Percentiles rank a stretch among this genome's conserved stretches.
Evolutionary conservation across 2,888 invertebrate genomes (phyloP).

Genomic region (Dermolepida albohirtum): DNA sequence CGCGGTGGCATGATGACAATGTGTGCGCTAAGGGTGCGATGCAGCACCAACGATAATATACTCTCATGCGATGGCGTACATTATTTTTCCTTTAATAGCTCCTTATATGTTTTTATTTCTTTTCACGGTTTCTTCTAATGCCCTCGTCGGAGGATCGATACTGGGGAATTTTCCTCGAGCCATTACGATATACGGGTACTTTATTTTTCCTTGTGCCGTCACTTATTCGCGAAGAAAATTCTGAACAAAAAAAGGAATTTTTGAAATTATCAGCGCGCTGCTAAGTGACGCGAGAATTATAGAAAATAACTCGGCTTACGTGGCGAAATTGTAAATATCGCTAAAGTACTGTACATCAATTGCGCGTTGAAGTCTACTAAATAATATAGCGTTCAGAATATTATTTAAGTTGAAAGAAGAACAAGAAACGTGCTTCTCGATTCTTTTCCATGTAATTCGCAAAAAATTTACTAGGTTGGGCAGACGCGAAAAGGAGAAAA

Average conservation of each 20-base stretch:
- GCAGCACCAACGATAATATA: slow-evolving; percentile 41
- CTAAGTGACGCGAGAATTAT: slow-evolving; percentile 18
- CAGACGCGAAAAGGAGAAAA: too few relatives aligned
- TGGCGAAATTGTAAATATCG: not conserved
- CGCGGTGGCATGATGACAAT: not conserved
- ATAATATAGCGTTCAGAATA: too few relatives aligned
- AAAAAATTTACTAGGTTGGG: too few relatives aligned
- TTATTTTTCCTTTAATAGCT: slow-evolving; percentile 53
- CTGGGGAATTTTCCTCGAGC: slow-evolving; percentile 12
- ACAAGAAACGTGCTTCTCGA: too few relatives aligned
- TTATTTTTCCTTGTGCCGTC: not conserved
- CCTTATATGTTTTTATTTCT: slow-evolving; percentile 53
- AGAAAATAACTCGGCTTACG: not conserved
- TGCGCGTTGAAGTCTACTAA: too few relatives aligned
- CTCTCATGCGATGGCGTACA: slow-evolving; percentile 49
- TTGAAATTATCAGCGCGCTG: not conserved
- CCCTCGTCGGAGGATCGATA: slow-evolving; percentile 46
- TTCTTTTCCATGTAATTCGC: too few relatives aligned
- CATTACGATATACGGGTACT: slow-evolving; percentile 21
- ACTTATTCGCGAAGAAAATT: not conserved
- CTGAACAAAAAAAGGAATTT: slow-evolving; percentile 1
- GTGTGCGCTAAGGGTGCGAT: not conserved
- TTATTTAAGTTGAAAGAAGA: too few relatives aligned
- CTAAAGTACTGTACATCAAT: not conserved
- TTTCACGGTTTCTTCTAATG: slow-evolving; percentile 54